Evolutionary conservation across 2,113 vertebrate species (phyloP), one percentile per base, ranked within the genome.

Genomic region (Heterotis niloticus): DNA sequence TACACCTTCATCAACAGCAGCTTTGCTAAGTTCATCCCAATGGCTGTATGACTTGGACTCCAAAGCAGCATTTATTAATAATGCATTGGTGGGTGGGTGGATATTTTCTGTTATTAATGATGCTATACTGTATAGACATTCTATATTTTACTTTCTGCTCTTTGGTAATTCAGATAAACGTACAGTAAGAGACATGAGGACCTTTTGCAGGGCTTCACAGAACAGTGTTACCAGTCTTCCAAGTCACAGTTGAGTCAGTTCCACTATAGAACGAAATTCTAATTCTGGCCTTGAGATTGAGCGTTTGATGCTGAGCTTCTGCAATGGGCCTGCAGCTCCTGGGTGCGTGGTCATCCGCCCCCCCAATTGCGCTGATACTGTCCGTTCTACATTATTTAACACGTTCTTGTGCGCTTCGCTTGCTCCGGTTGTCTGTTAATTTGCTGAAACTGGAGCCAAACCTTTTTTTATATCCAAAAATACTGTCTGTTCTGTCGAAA

Each of bases 361-460:
- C 1, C 44, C 51, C 23, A 29, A 64, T 52, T 75, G 72, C n/a
- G 59, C 62, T 44, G 18, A 65, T 28, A 64, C 77, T 80, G 78
- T 23, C 0, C 26, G 70, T 80, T 60, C 67, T 91, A 83, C 89
- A 91, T 90, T 85, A 91, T 91, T 91, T 79, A 90, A 23, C 29
- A 44, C 79, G 84, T 80, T 67, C 60, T 62, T 29, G 59, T 77
- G 62, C 11, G 84, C 85, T 73, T 89, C 86, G 71, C 79, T 84
- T 80, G 79, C 82, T 88, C 71, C 16, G 52, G 72, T 84, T 79
- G 72, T 80, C 57, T 80, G 78, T 84, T 86, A 75, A 81, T 75
- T 66, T 5, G 72, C 66, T 77, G 26, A 11, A 82, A 76, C 83
- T 60, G 80, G 81, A 85, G 54, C 17, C 79, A 66, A 70, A 52